These are phyloP conservation scores for Catagonus wagneri DNA, from an alignment of 2,113 vertebrate species.

Conservation along the genomic window DNA sequence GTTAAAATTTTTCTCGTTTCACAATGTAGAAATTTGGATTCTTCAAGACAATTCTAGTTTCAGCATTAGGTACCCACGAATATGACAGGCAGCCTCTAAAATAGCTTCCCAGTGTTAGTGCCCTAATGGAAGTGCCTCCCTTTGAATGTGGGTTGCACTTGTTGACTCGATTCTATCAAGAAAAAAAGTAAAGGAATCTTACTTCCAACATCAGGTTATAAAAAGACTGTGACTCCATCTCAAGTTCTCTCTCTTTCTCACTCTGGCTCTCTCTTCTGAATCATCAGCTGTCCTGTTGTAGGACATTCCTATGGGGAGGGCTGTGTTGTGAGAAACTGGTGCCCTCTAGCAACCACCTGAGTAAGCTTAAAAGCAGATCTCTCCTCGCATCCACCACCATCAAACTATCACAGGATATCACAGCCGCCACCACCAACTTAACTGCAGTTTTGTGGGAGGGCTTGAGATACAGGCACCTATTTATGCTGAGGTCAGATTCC, in stretches of 20 bases:
- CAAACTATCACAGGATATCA: neutral
- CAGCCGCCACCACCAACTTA: neutral
- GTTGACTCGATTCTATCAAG: neutral
- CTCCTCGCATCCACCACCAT: neutral
- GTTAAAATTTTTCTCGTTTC: neutral
- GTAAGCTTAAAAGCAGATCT: neutral
- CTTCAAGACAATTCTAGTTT: neutral
- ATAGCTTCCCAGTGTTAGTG: neutral
- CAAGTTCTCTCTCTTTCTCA: neutral
- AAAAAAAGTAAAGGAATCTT: neutral
- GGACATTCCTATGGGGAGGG: neutral
- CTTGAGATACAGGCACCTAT: neutral
- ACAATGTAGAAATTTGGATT: neutral
- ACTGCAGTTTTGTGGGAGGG: neutral
- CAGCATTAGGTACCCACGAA: neutral
- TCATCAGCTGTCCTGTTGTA: neutral
- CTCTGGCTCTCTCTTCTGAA: neutral
- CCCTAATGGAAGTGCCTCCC: neutral
- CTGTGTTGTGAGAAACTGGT: neutral
- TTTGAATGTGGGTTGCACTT: neutral
- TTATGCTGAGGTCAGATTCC: neutral
- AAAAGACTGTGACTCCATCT: neutral
- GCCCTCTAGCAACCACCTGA: too few relatives aligned
- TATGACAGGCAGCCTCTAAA: neutral
- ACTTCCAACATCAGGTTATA: neutral